Base-by-base conservation (phyloP, 2,888 invertebrate species). In the Lasioglossum figueresi region DNA sequence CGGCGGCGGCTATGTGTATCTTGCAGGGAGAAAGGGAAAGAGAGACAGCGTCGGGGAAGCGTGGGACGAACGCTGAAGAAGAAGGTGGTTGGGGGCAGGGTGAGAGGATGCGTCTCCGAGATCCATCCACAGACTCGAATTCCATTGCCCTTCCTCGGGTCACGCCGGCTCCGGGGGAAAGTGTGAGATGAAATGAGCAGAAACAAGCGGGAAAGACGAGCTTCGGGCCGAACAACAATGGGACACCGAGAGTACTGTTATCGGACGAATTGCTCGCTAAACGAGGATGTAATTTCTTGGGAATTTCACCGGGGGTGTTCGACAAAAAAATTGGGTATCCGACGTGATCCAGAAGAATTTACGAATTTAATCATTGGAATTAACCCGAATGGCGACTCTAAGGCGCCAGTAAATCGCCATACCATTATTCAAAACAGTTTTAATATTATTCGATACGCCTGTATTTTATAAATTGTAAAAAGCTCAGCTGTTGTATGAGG, bases 121-220 rank as follows among this genome's bases (percentile, higher is more conserved):
- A 90, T 56, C 56, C 87, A 90, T 90, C 89, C 85, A 84, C 89
- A 81, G 90, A 88, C 88, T 87, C 89, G 90, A 90, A 90, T 90
- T 90, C 90, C 89, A 88, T 88, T 90, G 86, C 86, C 85, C 85
- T 87, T 90, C 88, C 87, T 86, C 84, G 82, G 88, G 79, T 85
- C 79, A 80, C 78, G 76, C 31, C 78, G 68, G 82, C 78, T 68
- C 23, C 72, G 68, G 83, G 83, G 76, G 88, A 89, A 85, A 89
- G 89, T 87, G 89, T 89, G 91, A 90, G 89, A 90, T 86, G 84
- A 88, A 86, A 86, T 66, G 86, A 86, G 80, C 86, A 86, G 84
- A 90, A 87, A 83, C 83, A 79, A 84, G 83, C 71, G 82, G 87
- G 84, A 88, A 86, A 88, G 77, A 90, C 83, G 78, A 79, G 78